Evolutionary conservation across 1,140 invertebrate species (phyloP), one percentile per base, ranked within the genome.

Genomic region (Harpegnathos saltator): DNA sequence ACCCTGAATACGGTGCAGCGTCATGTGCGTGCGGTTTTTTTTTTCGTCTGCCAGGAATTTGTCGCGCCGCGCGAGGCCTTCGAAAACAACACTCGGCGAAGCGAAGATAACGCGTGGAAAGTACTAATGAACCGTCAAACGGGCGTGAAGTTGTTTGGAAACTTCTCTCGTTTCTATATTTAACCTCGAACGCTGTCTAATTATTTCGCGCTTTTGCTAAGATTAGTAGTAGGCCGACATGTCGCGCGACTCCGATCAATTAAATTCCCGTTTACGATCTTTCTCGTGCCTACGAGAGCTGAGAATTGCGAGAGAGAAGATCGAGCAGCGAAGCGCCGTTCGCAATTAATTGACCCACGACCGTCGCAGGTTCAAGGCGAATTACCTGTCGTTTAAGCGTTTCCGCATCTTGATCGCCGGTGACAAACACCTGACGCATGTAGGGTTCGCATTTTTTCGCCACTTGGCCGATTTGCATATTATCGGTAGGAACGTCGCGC

Each of bases 371-470:
- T 1, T 44, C 61, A 29, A 11, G 17, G 4, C 22, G 48, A 78
- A 58, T 83, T 90, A 94, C 93, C 90, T 94, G 92, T 38, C 93
- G 91, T 26, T 93, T 93, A 4, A 94, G 90, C 74, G 84, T 86
- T 58, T 95, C 95, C 90, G 96, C 95, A 77, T 96, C 95, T 85
- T 94, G 93, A 91, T 96, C 95, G 29, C 96, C 96, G 81, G 96
- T 96, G 62, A 99, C 96, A 93, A 99, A 99, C 66, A 99, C 98
- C 95, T 99, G 99, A 89, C 98, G 96, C 95, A 99, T 99, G 90
- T 98, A 96, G 14, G 99, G 99, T 95, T 99, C 99, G 88, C 97
- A 97, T 93, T 98, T 97, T 90, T 96, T 96, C 48, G 99, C 99
- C 87, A 99, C 98, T 85, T 96, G 95, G 78, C 99, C 99, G 90